phyloP scores from a whole-genome alignment of 1,140 invertebrate genomes.

The Eriocheir sinensis region DNA sequence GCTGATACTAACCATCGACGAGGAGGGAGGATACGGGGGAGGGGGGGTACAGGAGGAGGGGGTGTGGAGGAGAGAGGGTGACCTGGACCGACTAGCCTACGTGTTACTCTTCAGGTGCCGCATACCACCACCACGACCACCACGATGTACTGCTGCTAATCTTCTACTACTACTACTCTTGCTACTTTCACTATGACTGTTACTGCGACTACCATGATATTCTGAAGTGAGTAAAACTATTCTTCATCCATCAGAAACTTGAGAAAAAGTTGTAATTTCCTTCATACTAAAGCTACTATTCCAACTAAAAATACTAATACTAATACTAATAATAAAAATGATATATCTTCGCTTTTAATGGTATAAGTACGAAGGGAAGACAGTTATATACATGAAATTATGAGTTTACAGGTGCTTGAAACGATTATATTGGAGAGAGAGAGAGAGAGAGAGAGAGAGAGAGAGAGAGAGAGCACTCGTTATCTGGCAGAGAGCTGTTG shows the following conservation, averaged over 20 bases:
- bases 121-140: background rate
- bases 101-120: background rate
- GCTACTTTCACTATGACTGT: background rate
- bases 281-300: too few species aligned
- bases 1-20: background rate
- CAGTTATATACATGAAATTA: too few species aligned
- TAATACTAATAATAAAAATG: background rate
- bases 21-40: background rate
- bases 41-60: background rate
- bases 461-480: too few species aligned
- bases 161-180: background rate
- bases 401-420: too few species aligned
- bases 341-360: too few species aligned
- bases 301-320: background rate
- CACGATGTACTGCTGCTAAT: too few species aligned
- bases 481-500: too few species aligned
- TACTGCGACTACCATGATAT: background rate
- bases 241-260: too few species aligned
- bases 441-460: background rate
- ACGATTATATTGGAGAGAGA: too few species aligned
- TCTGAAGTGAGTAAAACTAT: too few species aligned
- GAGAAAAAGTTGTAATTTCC: too few species aligned
- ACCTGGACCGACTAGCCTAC: background rate
- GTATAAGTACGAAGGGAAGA: too few species aligned
- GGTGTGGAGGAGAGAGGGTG: background rate